Evolutionary conservation across 2,113 vertebrate genomes (phyloP).

Genomic region (Megalops atlanticus): DNA sequence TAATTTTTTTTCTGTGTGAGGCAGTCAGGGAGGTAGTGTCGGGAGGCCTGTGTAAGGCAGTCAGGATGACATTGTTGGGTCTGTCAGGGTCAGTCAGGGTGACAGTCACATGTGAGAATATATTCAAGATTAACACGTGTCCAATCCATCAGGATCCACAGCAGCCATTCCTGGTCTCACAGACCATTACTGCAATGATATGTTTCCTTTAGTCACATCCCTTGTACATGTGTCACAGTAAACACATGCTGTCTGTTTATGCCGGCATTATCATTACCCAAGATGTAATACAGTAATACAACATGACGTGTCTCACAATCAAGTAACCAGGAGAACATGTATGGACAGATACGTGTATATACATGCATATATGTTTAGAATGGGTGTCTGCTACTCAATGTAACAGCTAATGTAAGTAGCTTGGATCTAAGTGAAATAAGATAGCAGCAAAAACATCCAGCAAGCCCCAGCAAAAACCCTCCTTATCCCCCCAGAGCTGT

Average conservation of each 20-base stretch:
- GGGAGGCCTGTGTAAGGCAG: background rate
- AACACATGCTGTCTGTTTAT: conserved; percentile 38
- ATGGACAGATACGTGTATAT: too few species aligned
- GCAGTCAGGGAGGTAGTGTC: background rate
- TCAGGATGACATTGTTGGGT: background rate
- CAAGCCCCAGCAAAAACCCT: background rate
- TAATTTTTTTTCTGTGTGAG: background rate
- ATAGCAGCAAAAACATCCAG: background rate
- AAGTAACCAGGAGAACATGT: too few species aligned
- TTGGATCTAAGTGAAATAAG: background rate
- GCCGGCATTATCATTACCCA: conserved; percentile 47
- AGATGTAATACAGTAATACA: background rate
- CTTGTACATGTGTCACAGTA: conserved; percentile 51
- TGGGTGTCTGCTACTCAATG: too few species aligned
- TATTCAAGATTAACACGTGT: conserved; percentile 6
- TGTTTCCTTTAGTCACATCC: conserved; percentile 47
- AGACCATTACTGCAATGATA: conserved; percentile 36
- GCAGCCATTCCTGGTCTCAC: conserved; percentile 15
- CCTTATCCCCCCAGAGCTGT: background rate
- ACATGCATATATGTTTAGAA: too few species aligned
- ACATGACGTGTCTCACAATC: too few species aligned
- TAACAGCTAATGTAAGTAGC: background rate
- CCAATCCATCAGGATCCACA: conserved; percentile 13
- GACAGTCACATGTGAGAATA: conserved; percentile 16
- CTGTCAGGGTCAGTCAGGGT: background rate